A percentile compares a stretch with the other conserved stretches of the same genome.
These are phyloP conservation scores for Collichthys lucidus DNA, from an alignment of 2,113 vertebrate species.

Conservation along the genomic window DNA sequence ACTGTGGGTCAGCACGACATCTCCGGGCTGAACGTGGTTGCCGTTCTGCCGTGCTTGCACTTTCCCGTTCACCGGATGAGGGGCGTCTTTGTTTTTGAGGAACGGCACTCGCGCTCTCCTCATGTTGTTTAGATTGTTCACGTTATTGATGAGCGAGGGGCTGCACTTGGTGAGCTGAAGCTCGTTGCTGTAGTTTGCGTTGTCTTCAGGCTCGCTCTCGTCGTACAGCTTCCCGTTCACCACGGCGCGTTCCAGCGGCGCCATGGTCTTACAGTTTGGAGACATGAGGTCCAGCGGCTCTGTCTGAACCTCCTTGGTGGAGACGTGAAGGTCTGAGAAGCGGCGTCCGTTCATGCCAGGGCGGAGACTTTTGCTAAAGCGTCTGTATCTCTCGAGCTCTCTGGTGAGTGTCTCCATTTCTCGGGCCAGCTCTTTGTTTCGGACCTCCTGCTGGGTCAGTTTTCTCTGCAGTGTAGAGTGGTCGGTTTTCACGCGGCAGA, in stretches of 20 bases:
- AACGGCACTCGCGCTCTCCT: conserved; percentile 88
- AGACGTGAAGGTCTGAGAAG: conserved; percentile 92
- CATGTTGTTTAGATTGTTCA: conserved; percentile 88
- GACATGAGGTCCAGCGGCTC: conserved; percentile 88
- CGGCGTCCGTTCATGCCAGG: conserved; percentile 92
- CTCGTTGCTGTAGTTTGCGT: conserved; percentile 84
- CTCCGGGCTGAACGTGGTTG: conserved; percentile 88
- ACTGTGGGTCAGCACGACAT: conserved; percentile 92
- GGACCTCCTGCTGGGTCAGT: conserved; percentile 93
- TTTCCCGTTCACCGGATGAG: conserved; percentile 88
- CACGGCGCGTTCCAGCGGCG: conserved; percentile 87
- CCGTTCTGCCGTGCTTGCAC: conserved; percentile 87
- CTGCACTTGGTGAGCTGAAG: conserved; percentile 86
- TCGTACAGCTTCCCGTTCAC: conserved; percentile 91
- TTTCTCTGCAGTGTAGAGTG: conserved; percentile 92
- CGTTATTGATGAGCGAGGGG: conserved; percentile 82
- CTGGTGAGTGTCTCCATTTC: conserved; percentile 94
- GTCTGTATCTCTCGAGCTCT: conserved; percentile 93
- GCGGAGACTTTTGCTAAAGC: conserved; percentile 92
- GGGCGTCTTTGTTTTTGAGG: conserved; percentile 88
- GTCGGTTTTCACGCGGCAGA: conserved; percentile 91
- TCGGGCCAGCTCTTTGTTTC: conserved; percentile 92
- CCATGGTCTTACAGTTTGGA: conserved; percentile 86
- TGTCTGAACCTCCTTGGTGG: conserved; percentile 96
- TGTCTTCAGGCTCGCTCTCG: conserved; percentile 86